Evolutionary conservation across 1,140 invertebrate genomes (phyloP).

Genomic region (Sesamia nonagrioides): DNA sequence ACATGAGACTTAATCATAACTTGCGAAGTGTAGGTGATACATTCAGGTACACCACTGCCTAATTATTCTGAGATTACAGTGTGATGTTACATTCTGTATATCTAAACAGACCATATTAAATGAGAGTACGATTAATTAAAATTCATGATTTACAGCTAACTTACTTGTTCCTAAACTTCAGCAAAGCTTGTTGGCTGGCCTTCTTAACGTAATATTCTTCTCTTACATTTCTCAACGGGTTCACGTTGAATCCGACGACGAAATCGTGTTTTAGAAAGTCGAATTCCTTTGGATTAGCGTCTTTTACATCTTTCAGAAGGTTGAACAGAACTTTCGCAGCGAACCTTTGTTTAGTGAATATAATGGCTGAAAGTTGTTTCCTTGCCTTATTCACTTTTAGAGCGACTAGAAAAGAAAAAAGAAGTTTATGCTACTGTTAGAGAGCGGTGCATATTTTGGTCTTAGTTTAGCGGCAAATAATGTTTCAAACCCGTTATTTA

Average conservation of each 20-base stretch:
- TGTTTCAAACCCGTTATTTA: too few species aligned
- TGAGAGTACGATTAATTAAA: too few species aligned
- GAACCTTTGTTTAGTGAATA: slow-evolving; percentile 94
- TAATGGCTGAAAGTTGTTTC: slow-evolving; percentile 91
- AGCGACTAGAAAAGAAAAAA: slow-evolving; percentile 63
- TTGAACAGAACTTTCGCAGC: slow-evolving; percentile 93
- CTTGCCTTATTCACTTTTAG: slow-evolving; percentile 68
- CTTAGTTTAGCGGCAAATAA: too few species aligned
- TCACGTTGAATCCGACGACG: slow-evolving; percentile 90
- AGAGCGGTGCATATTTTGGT: too few species aligned
- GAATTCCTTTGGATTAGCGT: slow-evolving; percentile 81
- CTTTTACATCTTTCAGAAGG: slow-evolving; percentile 89
- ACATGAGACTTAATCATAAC: too few species aligned
- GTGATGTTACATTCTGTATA: too few species aligned
- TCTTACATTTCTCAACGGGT: slow-evolving; percentile 86
- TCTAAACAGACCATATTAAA: too few species aligned
- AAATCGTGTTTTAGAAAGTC: slow-evolving; percentile 91
- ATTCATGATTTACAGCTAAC: slow-evolving; percentile 27
- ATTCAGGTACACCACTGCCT: too few species aligned
- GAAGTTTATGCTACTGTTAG: too few species aligned
- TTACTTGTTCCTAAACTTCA: slow-evolving; percentile 87
- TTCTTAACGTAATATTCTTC: slow-evolving; percentile 89
- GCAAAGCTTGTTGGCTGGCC: slow-evolving; percentile 86
- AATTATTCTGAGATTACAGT: too few species aligned
- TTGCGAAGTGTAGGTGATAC: too few species aligned